Percentiles rank a stretch among this genome's conserved stretches.
Conservation (phyloP, 1,140 invertebrate species). For the Archegozetes longisetosus region DNA sequence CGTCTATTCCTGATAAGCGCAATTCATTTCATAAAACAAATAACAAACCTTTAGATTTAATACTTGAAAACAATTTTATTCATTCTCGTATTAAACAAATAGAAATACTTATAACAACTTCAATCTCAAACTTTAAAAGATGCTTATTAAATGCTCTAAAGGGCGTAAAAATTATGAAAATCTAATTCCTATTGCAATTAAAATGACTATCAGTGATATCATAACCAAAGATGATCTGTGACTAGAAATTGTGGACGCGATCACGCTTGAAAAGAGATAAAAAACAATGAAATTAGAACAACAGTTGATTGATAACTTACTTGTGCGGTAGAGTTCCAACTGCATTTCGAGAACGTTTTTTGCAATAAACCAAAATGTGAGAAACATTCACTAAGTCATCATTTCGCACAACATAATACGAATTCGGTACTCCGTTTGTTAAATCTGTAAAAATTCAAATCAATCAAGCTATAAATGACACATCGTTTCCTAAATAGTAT, state of each 20-base stretch:
- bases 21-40: too few species aligned
- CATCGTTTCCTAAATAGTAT: too few species aligned
- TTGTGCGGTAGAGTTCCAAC: background rate
- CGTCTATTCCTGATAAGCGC: too few species aligned
- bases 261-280: background rate
- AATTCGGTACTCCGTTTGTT: background rate
- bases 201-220: background rate
- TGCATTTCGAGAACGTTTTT: background rate
- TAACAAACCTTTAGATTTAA: too few species aligned
- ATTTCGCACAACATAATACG: slow-evolving; percentile 7
- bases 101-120: too few species aligned
- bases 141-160: too few species aligned
- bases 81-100: too few species aligned
- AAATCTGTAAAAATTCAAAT: background rate
- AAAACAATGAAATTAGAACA: background rate
- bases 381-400: slow-evolving; percentile 3
- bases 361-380: slow-evolving; percentile 9
- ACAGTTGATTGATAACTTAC: too few species aligned
- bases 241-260: background rate
- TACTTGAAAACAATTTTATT: too few species aligned
- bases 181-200: background rate
- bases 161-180: background rate
- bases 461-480: too few species aligned
- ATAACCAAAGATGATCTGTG: background rate
- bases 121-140: too few species aligned